A percentile compares a stretch with the other conserved stretches of the same genome.
phyloP scores from a whole-genome alignment of 2,113 vertebrate species.

The Glaucomys volans region DNA sequence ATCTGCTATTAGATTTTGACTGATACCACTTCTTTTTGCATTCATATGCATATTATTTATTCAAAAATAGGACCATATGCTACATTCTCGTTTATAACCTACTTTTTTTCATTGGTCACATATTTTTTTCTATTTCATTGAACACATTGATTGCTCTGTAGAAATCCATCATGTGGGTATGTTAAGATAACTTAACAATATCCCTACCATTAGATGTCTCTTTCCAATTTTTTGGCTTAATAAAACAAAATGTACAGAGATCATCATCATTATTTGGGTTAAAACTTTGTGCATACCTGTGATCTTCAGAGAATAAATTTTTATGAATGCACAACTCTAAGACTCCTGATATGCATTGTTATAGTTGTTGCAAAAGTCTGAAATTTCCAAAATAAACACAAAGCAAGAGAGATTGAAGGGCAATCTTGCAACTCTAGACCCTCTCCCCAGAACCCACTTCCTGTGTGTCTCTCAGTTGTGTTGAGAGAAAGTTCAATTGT shows the following conservation, averaged over 20 bases:
- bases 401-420: not conserved
- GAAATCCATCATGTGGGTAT: not conserved
- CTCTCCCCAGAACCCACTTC: not conserved
- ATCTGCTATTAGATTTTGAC: not conserved
- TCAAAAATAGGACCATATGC: not conserved
- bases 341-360: not conserved
- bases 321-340: not conserved
- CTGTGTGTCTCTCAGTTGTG: not conserved
- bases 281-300: not conserved
- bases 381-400: not conserved
- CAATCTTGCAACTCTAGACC: accelerated
- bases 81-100: not conserved
- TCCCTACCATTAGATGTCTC: not conserved
- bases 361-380: not conserved
- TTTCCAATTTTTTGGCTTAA: not conserved
- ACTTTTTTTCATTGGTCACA: not conserved
- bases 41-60: not conserved
- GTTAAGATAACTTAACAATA: not conserved
- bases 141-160: not conserved
- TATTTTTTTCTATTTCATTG: not conserved
- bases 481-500: not conserved
- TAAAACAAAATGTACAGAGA: not conserved
- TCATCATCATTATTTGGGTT: not conserved
- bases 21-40: not conserved
- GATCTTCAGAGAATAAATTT: not conserved